Percentiles rank a stretch among this genome's conserved stretches.
phyloP scores from a whole-genome alignment of 2,113 vertebrate genomes.

The Arothron firmamentum region DNA sequence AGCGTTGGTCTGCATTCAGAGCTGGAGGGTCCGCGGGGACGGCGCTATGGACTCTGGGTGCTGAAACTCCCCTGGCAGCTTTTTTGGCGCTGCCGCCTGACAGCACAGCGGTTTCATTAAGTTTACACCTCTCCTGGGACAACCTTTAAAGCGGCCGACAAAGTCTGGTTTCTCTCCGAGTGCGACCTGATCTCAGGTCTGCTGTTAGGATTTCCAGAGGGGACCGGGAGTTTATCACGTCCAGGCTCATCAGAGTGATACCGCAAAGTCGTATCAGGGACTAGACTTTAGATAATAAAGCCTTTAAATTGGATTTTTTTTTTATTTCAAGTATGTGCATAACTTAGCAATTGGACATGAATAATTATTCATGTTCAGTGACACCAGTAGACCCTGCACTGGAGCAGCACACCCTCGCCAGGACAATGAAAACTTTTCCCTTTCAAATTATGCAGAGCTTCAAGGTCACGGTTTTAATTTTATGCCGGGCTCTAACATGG shows the following conservation, averaged over 20 bases:
- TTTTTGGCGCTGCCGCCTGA: slow-evolving; percentile 19
- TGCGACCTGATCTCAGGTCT: slow-evolving; percentile 12
- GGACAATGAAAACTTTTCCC: neutral
- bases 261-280: slow-evolving; percentile 19
- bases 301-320: slow-evolving; percentile 19
- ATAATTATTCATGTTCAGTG: too few relatives aligned
- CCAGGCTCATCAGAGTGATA: slow-evolving; percentile 38
- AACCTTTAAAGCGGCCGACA: slow-evolving; percentile 41
- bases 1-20: slow-evolving; percentile 50
- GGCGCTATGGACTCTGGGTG: too few relatives aligned
- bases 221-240: slow-evolving; percentile 25
- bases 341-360: too few relatives aligned
- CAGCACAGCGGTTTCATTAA: slow-evolving; percentile 39
- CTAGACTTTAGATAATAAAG: slow-evolving; percentile 2
- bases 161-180: slow-evolving; percentile 32
- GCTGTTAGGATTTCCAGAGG: slow-evolving; percentile 20
- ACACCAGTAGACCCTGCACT: too few relatives aligned
- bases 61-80: too few relatives aligned
- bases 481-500: neutral
- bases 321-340: slow-evolving; percentile 1
- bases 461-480: neutral
- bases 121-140: slow-evolving; percentile 30
- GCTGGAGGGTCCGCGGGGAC: too few relatives aligned
- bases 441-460: slow-evolving; percentile 1
- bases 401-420: slow-evolving; percentile 3